These are phyloP conservation scores for Dromococcyx pavoninus DNA, from an alignment of 2,797 vertebrate genomes.

Conservation along the genomic window DNA sequence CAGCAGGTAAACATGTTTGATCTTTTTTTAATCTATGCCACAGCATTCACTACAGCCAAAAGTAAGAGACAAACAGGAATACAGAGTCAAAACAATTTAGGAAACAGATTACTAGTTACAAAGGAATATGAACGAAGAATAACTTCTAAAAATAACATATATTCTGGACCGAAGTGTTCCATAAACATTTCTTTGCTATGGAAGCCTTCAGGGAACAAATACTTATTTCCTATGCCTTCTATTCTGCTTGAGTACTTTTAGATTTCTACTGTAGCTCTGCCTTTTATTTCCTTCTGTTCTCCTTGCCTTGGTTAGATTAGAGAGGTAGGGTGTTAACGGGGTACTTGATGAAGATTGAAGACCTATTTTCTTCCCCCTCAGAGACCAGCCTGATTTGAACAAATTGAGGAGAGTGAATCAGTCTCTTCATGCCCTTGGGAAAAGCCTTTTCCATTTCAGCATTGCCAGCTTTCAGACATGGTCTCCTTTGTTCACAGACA, in stretches of 20 bases:
- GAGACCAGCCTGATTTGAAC: constrained; percentile 60
- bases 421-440: constrained; percentile 58
- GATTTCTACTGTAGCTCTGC: constrained; percentile 7
- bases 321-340: constrained; percentile 70
- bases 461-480: constrained; percentile 20
- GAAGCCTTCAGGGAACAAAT: constrained; percentile 32
- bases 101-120: constrained; percentile 39
- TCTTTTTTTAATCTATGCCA: constrained; percentile 20
- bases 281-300: constrained; percentile 36
- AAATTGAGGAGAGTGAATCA: constrained; percentile 36
- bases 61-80: background rate
- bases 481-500: constrained; percentile 33
- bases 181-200: constrained; percentile 24
- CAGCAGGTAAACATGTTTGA: background rate
- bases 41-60: background rate
- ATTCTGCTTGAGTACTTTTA: background rate
- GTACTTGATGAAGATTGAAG: constrained; percentile 70
- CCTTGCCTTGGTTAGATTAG: constrained; percentile 34
- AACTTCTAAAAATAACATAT: constrained; percentile 31
- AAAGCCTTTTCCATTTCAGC: constrained; percentile 41
- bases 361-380: constrained; percentile 44
- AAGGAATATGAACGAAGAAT: constrained; percentile 31
- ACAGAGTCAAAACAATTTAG: constrained; percentile 7
- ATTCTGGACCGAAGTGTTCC: constrained; percentile 15
- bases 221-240: background rate